Percentiles rank a stretch among this genome's conserved stretches.
Conservation (phyloP, 2,113 vertebrate species). For the Boulengeromyrus knoepffleri region DNA sequence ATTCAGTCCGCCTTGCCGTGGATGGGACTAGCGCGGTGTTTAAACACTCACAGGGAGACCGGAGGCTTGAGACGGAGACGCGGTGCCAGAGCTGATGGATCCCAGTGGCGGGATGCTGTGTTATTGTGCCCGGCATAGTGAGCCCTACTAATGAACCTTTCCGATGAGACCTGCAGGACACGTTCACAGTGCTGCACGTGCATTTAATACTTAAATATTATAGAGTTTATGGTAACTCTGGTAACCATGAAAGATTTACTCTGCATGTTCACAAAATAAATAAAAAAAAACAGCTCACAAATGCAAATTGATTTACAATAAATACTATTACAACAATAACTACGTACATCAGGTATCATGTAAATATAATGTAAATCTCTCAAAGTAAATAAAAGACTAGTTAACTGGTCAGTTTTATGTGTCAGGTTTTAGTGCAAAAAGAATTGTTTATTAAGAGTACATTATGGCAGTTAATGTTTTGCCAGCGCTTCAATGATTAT, state of each 20-base stretch:
- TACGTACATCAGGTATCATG: background rate
- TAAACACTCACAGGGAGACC: constrained; percentile 19
- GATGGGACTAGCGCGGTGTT: constrained; percentile 37
- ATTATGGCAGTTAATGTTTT: background rate
- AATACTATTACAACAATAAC: background rate
- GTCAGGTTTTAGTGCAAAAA: background rate
- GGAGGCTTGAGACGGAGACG: background rate
- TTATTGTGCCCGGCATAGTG: background rate
- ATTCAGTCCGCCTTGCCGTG: constrained; percentile 42
- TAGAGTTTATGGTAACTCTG: background rate
- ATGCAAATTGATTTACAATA: background rate
- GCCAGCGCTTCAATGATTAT: background rate
- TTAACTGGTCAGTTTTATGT: background rate
- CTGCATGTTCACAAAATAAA: background rate
- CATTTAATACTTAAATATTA: background rate
- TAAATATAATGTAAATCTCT: background rate
- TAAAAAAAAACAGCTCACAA: background rate
- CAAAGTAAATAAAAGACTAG: background rate
- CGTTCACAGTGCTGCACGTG: background rate
- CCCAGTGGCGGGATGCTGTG: background rate
- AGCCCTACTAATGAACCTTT: background rate
- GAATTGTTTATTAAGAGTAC: background rate
- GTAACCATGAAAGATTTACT: background rate
- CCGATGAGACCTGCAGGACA: constrained; percentile 22
- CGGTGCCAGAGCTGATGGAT: background rate